phyloP scores from a whole-genome alignment of 2,113 vertebrate genomes.

The Oreochromis aureus region DNA sequence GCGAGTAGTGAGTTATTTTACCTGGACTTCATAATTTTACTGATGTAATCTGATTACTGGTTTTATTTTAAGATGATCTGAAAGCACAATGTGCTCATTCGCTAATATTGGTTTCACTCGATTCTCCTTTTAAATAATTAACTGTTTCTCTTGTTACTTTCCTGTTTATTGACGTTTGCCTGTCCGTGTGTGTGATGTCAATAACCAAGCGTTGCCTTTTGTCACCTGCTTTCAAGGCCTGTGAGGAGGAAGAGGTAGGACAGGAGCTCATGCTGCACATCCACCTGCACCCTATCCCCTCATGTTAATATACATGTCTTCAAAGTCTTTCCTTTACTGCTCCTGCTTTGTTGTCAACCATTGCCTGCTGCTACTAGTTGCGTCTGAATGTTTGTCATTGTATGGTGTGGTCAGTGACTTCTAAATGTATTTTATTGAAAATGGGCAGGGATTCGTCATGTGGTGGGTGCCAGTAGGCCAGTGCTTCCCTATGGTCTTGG shows the following conservation, averaged over 20 bases:
- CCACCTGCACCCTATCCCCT: background rate
- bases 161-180: conserved; percentile 13
- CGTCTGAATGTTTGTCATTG: background rate
- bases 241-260: conserved; percentile 97
- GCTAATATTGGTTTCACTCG: background rate
- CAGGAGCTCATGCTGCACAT: conserved; percentile 39
- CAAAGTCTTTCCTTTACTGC: conserved; percentile 26
- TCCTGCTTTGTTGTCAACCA: conserved; percentile 33
- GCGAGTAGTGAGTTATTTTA: background rate
- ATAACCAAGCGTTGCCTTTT: conserved; percentile 84
- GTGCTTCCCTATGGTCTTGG: background rate
- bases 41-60: background rate
- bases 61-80: background rate
- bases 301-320: conserved; percentile 20
- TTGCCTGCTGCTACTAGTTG: background rate
- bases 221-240: conserved; percentile 94
- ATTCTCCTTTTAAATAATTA: background rate
- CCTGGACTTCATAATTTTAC: background rate
- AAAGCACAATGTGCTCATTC: background rate
- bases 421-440: background rate
- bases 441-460: background rate
- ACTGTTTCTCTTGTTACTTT: conserved; percentile 24
- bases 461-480: background rate
- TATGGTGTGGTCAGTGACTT: background rate
- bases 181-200: conserved; percentile 46